Evolutionary conservation across 2,888 invertebrate genomes (phyloP).

Genomic region (Dicycla oo): DNA sequence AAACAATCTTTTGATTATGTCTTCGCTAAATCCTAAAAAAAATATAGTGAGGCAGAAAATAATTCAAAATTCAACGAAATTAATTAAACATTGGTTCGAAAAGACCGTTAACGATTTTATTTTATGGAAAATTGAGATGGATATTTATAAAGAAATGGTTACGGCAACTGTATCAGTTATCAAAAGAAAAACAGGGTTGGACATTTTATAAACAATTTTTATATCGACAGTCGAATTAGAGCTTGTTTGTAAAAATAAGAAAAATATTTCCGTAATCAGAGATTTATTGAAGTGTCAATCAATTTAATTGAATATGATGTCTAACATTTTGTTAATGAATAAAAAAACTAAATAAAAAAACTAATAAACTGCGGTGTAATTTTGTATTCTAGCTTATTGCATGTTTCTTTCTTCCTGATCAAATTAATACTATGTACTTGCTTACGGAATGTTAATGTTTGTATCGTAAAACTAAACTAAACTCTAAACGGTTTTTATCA

Average conservation of each 20-base stretch:
- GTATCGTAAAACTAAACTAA: neutral
- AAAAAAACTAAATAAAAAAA: no score
- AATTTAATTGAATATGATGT: neutral
- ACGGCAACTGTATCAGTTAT: conserved; percentile 9
- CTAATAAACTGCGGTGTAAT: neutral
- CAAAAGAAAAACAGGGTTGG: conserved; percentile 4
- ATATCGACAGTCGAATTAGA: neutral
- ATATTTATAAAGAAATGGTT: neutral
- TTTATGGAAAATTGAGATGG: neutral
- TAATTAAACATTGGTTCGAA: neutral
- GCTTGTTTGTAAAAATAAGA: neutral
- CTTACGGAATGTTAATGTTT: neutral
- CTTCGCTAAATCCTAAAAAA: neutral
- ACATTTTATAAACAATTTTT: conserved; percentile 3
- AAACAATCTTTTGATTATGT: neutral
- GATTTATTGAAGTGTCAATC: neutral
- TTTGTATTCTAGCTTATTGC: neutral
- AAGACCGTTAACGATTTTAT: neutral
- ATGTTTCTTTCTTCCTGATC: neutral
- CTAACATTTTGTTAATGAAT: neutral
- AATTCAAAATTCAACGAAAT: neutral
- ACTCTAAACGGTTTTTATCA: neutral
- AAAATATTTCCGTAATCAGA: conserved; percentile 15
- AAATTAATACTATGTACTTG: neutral
- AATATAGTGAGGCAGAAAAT: neutral